These are phyloP conservation scores for Rhegmatorhina hoffmannsi DNA, from an alignment of 2,113 vertebrate genomes.

Conservation along the genomic window DNA sequence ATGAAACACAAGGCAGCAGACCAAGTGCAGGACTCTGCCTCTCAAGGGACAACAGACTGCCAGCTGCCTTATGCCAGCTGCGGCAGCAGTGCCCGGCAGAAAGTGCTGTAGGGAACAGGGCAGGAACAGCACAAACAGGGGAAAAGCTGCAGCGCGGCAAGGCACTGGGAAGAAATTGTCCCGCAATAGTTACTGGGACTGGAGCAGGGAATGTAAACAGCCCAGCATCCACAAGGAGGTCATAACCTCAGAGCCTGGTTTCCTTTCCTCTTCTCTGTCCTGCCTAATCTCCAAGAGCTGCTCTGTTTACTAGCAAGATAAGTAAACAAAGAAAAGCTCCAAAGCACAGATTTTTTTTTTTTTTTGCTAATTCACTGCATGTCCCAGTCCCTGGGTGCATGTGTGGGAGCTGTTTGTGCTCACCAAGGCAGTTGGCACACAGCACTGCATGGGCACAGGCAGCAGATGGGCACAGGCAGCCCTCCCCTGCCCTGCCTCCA, in stretches of 20 bases:
- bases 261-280: constrained; percentile 22
- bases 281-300: constrained; percentile 35
- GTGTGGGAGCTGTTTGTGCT: not conserved
- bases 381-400: not conserved
- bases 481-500: not conserved
- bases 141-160: not conserved
- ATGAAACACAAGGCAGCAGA: constrained; percentile 16
- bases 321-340: constrained; percentile 44
- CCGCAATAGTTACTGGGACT: not conserved
- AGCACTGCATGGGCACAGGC: not conserved
- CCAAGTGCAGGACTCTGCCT: not conserved
- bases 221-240: constrained; percentile 30
- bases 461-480: rapidly evolving
- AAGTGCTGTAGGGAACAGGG: not conserved
- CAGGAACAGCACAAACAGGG: not conserved
- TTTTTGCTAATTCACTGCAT: not conserved
- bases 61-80: not conserved
- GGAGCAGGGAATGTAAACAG: constrained; percentile 64
- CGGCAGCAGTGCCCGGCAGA: not conserved
- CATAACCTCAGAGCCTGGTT: constrained; percentile 15
- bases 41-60: not conserved
- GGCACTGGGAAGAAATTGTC: not conserved
- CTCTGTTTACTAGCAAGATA: constrained; percentile 32
- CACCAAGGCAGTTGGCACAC: not conserved
- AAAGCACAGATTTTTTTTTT: not conserved